Evolutionary conservation across 1,140 invertebrate species (phyloP).

Genomic region (Drosophila baimaii): DNA sequence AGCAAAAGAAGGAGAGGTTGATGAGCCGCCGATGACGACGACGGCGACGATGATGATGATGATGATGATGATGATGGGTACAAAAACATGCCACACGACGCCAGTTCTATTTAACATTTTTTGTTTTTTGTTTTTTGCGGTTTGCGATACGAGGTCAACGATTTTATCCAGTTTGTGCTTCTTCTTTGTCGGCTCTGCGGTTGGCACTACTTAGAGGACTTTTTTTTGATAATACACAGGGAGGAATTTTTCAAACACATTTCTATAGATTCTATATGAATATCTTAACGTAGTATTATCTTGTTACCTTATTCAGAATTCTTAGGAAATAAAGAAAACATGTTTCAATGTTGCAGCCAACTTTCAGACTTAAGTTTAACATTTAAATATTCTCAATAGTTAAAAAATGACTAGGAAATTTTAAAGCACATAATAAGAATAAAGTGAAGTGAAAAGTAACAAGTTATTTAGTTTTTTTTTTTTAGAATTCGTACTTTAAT

Average conservation of each 20-base stretch:
- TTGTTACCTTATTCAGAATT: background rate
- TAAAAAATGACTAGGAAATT: too few species aligned
- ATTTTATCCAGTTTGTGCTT: slow-evolving; percentile 38
- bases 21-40: slow-evolving; percentile 26
- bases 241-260: background rate
- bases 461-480: too few species aligned
- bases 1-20: slow-evolving; percentile 13
- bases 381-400: too few species aligned
- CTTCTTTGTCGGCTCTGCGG: slow-evolving; percentile 23
- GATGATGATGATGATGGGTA: slow-evolving; percentile 27
- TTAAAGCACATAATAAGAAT: too few species aligned
- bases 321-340: too few species aligned
- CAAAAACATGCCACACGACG: slow-evolving; percentile 31
- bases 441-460: too few species aligned
- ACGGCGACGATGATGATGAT: slow-evolving; percentile 1
- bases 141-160: slow-evolving; percentile 43
- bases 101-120: slow-evolving; percentile 13
- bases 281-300: too few species aligned
- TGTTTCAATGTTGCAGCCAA: too few species aligned
- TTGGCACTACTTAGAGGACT: slow-evolving; percentile 3
- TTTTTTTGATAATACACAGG: background rate
- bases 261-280: background rate
- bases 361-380: too few species aligned
- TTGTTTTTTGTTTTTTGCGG: slow-evolving; percentile 13
- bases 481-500: too few species aligned